These are phyloP conservation scores for Trisateles emortualis DNA, from an alignment of 2,888 invertebrate species.

Conservation along the genomic window DNA sequence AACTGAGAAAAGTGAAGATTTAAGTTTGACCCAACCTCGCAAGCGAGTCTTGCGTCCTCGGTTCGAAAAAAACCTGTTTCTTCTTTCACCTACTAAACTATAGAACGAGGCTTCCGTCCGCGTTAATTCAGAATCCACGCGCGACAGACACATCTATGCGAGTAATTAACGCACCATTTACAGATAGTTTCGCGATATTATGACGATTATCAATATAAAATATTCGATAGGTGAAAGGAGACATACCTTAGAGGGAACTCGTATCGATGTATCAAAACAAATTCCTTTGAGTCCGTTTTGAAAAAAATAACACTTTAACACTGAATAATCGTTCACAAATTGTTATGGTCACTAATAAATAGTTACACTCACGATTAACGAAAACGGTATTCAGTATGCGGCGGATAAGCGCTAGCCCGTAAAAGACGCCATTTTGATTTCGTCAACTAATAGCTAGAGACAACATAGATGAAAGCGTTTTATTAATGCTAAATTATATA, in stretches of 20 bases:
- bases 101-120: constrained; percentile 67
- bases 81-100: constrained; percentile 79
- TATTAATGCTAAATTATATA: constrained; percentile 19
- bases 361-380: constrained; percentile 64
- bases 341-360: constrained; percentile 69
- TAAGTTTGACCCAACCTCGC: constrained; percentile 69
- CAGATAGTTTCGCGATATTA: constrained; percentile 49
- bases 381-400: constrained; percentile 72
- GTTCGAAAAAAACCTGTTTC: constrained; percentile 72
- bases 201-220: constrained; percentile 62
- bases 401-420: constrained; percentile 81
- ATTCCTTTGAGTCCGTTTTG: constrained; percentile 54
- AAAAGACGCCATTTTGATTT: constrained; percentile 87
- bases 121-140: constrained; percentile 49
- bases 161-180: constrained; percentile 28
- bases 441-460: constrained; percentile 82
- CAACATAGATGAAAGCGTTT: constrained; percentile 60
- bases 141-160: constrained; percentile 32
- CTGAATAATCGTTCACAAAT: constrained; percentile 71
- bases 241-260: constrained; percentile 74
- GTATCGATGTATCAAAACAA: constrained; percentile 51
- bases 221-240: constrained; percentile 83
- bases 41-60: constrained; percentile 55
- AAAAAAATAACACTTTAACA: constrained; percentile 63
- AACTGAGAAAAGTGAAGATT: constrained; percentile 66